Evolutionary conservation across 2,113 vertebrate species (phyloP), one percentile per base, ranked within the genome.

Genomic region (Eidolon helvum): DNA sequence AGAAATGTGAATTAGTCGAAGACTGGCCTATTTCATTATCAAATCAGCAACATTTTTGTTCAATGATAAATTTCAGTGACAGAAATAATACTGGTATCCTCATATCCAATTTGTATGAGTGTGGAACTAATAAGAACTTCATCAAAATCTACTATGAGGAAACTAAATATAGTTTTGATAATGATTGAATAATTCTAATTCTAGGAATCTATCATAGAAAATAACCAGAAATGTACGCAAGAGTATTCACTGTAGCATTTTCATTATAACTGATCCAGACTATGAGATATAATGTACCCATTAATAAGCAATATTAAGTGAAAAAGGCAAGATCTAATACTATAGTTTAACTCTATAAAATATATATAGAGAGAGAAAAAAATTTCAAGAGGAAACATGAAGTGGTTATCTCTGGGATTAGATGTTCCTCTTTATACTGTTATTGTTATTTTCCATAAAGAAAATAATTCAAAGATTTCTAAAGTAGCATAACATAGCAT

Each of bases 391-490:
- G 57, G 38, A 88, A 80, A 68, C 14, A 78, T 43, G 53, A 50
- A 79, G 33, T 83, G 38, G n/a, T 85, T 78, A 71, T 59, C 66
- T 80, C 88, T 92, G n/a, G n/a, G 1, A 40, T 61, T 86, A 59
- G 28, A 45, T 91, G 68, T 89, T 78, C n/a, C 65, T 91, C 71
- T 86, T 86, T 74, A 66, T 38, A 80, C 4, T 85, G n/a, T 71
- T 59, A 87, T 0, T 74, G 3, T 50, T 63, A 87, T 50, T 87
- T 92, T 83, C 50, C 63, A 92, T 75, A n/a, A 94, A 80, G 48
- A 97, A 96, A 92, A 78, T 33, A 84, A 96, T 45, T 74, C 57
- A 82, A 86, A 71, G 35, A 85, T 45, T 80, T 94, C 77, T 63
- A 85, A 89, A 90, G 53, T 45, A 92, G 28, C 10, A 40, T 69